Percentiles rank a stretch among this genome's conserved stretches.
Evolutionary conservation across 2,888 invertebrate species (phyloP).

Genomic region (Gonocerus acuteangulatus): DNA sequence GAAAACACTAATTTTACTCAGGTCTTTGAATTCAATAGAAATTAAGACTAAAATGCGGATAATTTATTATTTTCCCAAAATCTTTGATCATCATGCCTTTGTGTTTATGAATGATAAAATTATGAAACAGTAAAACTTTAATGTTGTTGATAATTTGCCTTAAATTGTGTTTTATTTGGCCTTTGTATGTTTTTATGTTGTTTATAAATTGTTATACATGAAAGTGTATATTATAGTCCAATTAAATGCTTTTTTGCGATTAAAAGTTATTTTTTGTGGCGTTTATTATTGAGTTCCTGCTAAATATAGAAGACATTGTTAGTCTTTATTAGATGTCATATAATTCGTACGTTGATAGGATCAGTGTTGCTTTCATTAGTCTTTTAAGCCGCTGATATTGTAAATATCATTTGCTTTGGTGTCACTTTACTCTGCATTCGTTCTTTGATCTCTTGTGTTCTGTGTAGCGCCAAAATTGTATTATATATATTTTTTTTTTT

Average conservation of each 20-base stretch:
- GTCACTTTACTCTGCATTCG: constrained; percentile 11
- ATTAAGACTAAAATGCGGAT: too few species aligned
- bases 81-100: too few species aligned
- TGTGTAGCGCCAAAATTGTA: constrained; percentile 9
- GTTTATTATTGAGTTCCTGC: constrained; percentile 24
- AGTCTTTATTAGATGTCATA: constrained; percentile 19
- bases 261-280: constrained; percentile 20
- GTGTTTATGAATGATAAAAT: too few species aligned
- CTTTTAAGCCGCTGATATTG: constrained; percentile 16
- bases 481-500: not conserved
- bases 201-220: not conserved
- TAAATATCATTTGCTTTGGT: constrained; percentile 24
- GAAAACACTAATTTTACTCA: too few species aligned
- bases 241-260: not conserved
- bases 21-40: too few species aligned
- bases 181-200: too few species aligned
- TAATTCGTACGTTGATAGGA: constrained; percentile 9
- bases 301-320: constrained; percentile 19
- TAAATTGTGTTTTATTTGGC: too few species aligned
- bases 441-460: constrained; percentile 24
- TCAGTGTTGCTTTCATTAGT: constrained; percentile 25
- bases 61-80: too few species aligned
- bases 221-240: constrained; percentile 10
- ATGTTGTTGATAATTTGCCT: too few species aligned
- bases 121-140: too few species aligned